Percentiles rank a stretch among this genome's conserved stretches.
Evolutionary conservation across 2,113 vertebrate genomes (phyloP).

Genomic region (Charadrius vociferus): DNA sequence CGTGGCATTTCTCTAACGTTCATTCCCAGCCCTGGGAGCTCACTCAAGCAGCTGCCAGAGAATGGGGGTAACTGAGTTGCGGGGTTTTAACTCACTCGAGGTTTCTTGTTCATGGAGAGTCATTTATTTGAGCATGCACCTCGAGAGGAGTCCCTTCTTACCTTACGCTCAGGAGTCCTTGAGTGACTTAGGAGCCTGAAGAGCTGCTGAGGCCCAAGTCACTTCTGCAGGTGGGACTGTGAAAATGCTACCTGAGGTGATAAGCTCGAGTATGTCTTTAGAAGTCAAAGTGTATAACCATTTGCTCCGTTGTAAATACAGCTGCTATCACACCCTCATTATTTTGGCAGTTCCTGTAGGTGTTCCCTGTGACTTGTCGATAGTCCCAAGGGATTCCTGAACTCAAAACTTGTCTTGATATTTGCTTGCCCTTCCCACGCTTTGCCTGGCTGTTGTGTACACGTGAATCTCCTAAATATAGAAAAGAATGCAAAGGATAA

Average conservation of each 20-base stretch:
- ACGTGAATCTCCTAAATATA: neutral
- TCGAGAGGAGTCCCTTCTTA: neutral
- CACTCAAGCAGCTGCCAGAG: neutral
- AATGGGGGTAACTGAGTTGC: neutral
- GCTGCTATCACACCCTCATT: neutral
- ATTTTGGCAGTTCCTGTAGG: neutral
- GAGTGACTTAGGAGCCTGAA: neutral
- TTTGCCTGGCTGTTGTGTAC: neutral
- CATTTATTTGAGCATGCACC: neutral
- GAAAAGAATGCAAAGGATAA: neutral
- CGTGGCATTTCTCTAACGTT: rapidly evolving
- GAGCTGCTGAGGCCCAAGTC: neutral
- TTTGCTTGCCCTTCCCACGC: neutral
- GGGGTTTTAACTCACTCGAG: neutral
- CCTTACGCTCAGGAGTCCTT: neutral
- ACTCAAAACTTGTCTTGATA: neutral
- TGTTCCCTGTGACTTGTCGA: neutral
- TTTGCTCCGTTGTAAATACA: neutral
- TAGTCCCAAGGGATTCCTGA: neutral
- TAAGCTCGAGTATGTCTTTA: neutral
- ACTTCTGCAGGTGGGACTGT: neutral
- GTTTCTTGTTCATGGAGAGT: neutral
- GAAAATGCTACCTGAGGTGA: neutral
- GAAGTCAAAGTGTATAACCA: neutral
- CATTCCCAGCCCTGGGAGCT: neutral